A percentile compares a stretch with the other conserved stretches of the same genome.
Conservation (phyloP, 1,140 invertebrate genomes). For the Drosophila mauritiana region DNA sequence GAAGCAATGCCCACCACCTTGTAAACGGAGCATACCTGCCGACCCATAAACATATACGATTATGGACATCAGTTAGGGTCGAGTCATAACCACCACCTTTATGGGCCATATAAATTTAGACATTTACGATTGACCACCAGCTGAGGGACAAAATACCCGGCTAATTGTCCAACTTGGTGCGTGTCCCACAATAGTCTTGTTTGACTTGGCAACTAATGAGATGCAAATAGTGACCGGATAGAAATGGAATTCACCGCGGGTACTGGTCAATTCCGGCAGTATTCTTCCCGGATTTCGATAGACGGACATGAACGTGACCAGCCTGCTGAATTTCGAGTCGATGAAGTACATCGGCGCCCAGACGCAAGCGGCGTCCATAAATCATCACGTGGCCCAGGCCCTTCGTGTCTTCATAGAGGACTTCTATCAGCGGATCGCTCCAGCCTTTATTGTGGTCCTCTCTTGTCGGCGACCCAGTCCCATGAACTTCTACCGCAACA, state of each 20-base stretch:
- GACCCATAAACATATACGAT: constrained; percentile 6
- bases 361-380: constrained; percentile 51
- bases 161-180: constrained; percentile 10
- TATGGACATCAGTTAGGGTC: constrained; percentile 1
- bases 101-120: not conserved
- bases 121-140: not conserved
- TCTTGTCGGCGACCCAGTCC: constrained; percentile 59
- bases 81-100: constrained; percentile 4
- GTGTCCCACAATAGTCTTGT: constrained; percentile 34
- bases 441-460: constrained; percentile 57
- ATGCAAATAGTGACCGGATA: constrained; percentile 18
- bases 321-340: constrained; percentile 58
- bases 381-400: constrained; percentile 55
- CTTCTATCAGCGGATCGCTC: constrained; percentile 57
- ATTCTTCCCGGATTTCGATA: constrained; percentile 3
- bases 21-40: not conserved
- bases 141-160: not conserved
- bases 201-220: constrained; percentile 49
- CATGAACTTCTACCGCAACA: constrained; percentile 61
- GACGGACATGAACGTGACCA: constrained; percentile 53
- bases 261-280: constrained; percentile 4
- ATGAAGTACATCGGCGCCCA: constrained; percentile 56
- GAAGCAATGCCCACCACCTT: constrained; percentile 7
- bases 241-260: not conserved
- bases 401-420: constrained; percentile 55